Evolutionary conservation across 1,140 invertebrate genomes (phyloP), one percentile per base, ranked within the genome.

Genomic region (Galleria mellonella): DNA sequence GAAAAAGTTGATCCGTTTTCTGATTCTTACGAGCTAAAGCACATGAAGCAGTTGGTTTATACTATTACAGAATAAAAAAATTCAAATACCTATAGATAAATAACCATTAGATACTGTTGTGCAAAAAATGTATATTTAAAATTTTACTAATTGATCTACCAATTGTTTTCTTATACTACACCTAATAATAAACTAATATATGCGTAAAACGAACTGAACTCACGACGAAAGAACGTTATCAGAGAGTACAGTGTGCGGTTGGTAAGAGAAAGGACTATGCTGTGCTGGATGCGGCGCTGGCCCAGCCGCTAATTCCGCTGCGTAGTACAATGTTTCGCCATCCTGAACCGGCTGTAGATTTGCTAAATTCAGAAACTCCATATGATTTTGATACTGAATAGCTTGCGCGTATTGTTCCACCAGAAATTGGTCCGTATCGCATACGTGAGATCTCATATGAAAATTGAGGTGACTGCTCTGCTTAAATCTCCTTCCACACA

Each of bases 401-500:
- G 40, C 36, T 43, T 63, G 63, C 9, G 54, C 51, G 15, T 64
- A 69, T 14, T 51, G 54, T 2, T 71, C 66, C 43, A 70, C 47
- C 1, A 62, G 41, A 5, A 67, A 29, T 5, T 51, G 45, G 9
- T 43, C 51, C 10, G 52, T 36, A 0, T 71, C 66, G 0, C 47
- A 56, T 4, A 69, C 54, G 51, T 87, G 85, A 1, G 82, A 81
- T 1, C 72, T 62, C 71, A 86, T 68, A 43, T 87, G 85, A 37
- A 86, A 85, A 39, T 87, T 87, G n/a, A 87, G 55, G 50, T 87
- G 83, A 35, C 82, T 86, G 40, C 72, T 79, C 46, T 87, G 85
- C 45, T 87, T 87, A 46, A 87, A 87, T 10, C 77, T 54, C 10
- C 73, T 64, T 4, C 88, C 79, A 65, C 94, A 95, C 2, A 89